These are phyloP conservation scores for Schizothorax lantsangensis DNA, from an alignment of 2,797 vertebrate species.

Conservation along the genomic window DNA sequence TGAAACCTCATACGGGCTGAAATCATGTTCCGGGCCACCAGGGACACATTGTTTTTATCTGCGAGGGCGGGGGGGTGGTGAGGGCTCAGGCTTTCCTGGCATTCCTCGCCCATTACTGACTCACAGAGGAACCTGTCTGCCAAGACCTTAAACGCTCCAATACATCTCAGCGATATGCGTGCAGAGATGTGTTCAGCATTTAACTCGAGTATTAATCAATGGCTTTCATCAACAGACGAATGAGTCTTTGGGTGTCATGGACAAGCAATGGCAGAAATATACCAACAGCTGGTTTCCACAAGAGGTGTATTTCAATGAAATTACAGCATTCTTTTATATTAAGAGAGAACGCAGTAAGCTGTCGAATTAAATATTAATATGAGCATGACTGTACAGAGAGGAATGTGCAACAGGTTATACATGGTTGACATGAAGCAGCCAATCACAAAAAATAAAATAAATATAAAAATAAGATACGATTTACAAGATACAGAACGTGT, in stretches of 20 bases:
- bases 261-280: background rate
- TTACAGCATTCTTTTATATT: background rate
- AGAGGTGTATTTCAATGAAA: constrained; percentile 25
- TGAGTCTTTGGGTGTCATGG: constrained; percentile 6
- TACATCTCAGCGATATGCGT: constrained; percentile 46
- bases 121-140: constrained; percentile 66
- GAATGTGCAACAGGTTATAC: too few relatives aligned
- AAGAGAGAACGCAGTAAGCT: too few relatives aligned
- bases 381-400: too few relatives aligned
- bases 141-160: constrained; percentile 60
- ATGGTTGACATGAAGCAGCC: too few relatives aligned
- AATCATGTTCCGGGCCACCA: constrained; percentile 48
- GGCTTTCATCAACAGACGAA: constrained; percentile 43
- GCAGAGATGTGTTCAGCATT: constrained; percentile 38
- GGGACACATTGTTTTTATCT: constrained; percentile 50
- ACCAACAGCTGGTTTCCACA: background rate
- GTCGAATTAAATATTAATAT: too few relatives aligned
- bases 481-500: too few relatives aligned
- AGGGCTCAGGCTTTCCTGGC: constrained; percentile 35
- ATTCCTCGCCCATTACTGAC: constrained; percentile 58
- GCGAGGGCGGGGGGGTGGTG: background rate
- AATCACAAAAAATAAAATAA: too few relatives aligned
- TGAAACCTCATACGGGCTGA: constrained; percentile 52
- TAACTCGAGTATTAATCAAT: constrained; percentile 45
- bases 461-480: too few relatives aligned